Percentiles rank a stretch among this genome's conserved stretches.
These are phyloP conservation scores for Panzeria rudis DNA, from an alignment of 2,888 invertebrate genomes.

Conservation along the genomic window DNA sequence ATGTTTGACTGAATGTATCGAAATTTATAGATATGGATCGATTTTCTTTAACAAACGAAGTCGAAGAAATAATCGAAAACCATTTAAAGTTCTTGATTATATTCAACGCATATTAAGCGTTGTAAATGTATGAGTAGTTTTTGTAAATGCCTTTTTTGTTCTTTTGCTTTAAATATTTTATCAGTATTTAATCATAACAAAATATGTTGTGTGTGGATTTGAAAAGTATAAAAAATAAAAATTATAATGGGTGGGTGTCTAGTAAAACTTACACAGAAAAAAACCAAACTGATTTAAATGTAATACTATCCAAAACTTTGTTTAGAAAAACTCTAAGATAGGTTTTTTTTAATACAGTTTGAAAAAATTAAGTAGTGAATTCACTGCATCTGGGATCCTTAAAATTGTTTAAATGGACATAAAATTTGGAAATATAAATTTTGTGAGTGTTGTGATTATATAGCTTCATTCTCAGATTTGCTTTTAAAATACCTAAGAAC, in stretches of 20 bases:
- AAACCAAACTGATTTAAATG: constrained; percentile 18
- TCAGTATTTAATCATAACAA: constrained; percentile 57
- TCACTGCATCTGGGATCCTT: background rate
- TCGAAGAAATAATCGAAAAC: constrained; percentile 12
- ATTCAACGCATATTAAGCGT: constrained; percentile 30
- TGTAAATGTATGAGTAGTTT: background rate
- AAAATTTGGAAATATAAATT: too few species aligned
- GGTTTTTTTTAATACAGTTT: background rate
- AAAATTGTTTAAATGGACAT: too few species aligned
- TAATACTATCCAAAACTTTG: background rate
- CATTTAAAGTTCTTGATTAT: constrained; percentile 46
- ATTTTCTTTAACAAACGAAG: constrained; percentile 5
- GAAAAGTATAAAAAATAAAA: constrained; percentile 16
- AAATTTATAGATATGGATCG: constrained; percentile 27
- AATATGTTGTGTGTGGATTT: background rate
- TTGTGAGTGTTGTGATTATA: too few species aligned
- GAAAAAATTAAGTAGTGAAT: background rate
- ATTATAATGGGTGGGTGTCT: constrained; percentile 57
- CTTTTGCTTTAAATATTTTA: constrained; percentile 47
- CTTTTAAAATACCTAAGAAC: too few species aligned
- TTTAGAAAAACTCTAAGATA: too few species aligned
- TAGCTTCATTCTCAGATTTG: too few species aligned
- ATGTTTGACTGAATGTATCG: constrained; percentile 13
- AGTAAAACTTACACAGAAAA: constrained; percentile 15
- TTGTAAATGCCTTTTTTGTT: background rate